These are phyloP conservation scores for Onychostruthus taczanowskii DNA, from an alignment of 2,113 vertebrate species.

Conservation along the genomic window DNA sequence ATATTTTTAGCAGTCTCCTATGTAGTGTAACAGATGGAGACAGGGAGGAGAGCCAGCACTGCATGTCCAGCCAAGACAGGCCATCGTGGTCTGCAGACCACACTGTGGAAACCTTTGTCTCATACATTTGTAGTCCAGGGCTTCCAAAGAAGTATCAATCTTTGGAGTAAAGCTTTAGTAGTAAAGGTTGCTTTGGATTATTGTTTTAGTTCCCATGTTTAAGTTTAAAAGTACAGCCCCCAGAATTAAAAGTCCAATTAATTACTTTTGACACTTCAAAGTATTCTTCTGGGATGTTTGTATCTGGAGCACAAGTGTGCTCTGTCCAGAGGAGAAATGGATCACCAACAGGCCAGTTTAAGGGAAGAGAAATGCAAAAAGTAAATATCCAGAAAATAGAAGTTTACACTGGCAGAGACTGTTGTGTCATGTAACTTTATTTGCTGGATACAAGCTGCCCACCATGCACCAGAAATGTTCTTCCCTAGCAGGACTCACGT, in stretches of 20 bases:
- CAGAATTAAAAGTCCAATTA: neutral
- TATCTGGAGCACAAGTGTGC: neutral
- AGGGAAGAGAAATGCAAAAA: neutral
- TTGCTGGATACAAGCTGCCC: neutral
- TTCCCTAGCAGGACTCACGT: neutral
- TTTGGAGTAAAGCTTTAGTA: neutral
- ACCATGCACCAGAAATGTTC: rapidly evolving
- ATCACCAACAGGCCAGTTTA: neutral
- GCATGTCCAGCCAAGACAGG: conserved; percentile 37
- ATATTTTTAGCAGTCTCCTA: conserved; percentile 55
- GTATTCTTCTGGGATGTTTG: neutral
- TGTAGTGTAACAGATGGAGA: conserved; percentile 53
- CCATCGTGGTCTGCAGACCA: neutral
- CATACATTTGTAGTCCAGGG: neutral
- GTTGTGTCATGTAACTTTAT: neutral
- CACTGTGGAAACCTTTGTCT: conserved; percentile 28
- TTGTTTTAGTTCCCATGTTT: neutral
- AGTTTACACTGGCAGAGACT: neutral
- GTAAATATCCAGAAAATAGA: neutral
- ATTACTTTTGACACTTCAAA: neutral
- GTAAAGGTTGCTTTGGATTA: neutral
- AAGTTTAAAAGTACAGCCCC: neutral
- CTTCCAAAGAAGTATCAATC: neutral
- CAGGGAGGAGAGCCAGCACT: conserved; percentile 38
- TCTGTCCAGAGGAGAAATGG: neutral